Conservation (phyloP, 2,797 vertebrate species). For the Onychomys torridus region DNA sequence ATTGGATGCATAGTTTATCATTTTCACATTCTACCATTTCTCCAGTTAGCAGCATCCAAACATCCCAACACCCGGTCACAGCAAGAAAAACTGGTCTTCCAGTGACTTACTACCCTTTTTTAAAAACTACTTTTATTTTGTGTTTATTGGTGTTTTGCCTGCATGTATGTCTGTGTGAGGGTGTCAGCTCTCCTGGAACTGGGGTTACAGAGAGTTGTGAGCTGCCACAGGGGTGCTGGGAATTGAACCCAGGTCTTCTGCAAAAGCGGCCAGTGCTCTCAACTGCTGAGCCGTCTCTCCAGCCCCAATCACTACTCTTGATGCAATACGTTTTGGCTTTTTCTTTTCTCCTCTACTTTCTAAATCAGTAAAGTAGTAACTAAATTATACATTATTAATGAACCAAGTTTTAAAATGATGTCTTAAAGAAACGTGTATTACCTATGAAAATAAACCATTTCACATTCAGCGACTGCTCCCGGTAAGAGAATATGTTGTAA, state of each 20-base stretch:
- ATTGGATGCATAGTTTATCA: background rate
- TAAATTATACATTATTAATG: background rate
- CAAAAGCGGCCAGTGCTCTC: background rate
- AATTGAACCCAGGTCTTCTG: background rate
- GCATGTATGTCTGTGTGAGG: background rate
- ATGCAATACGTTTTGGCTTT: background rate
- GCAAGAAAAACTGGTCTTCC: background rate
- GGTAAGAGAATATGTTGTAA: background rate
- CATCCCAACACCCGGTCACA: background rate
- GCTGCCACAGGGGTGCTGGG: background rate
- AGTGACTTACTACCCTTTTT: background rate
- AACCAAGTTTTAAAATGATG: conserved; percentile 31
- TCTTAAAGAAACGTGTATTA: background rate
- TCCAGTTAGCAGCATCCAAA: background rate
- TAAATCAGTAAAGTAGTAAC: conserved; percentile 31
- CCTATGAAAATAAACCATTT: conserved; percentile 12
- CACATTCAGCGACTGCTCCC: background rate
- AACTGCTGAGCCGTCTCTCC: background rate
- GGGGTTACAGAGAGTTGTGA: background rate
- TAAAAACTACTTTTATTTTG: background rate
- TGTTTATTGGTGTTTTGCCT: background rate
- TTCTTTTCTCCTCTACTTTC: background rate
- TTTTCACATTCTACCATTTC: conserved; percentile 7
- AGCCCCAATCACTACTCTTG: background rate
- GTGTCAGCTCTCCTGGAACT: background rate